A percentile compares a stretch with the other conserved stretches of the same genome.
phyloP scores from a whole-genome alignment of 2,888 invertebrate genomes.

The Tenthredo mesomela region DNA sequence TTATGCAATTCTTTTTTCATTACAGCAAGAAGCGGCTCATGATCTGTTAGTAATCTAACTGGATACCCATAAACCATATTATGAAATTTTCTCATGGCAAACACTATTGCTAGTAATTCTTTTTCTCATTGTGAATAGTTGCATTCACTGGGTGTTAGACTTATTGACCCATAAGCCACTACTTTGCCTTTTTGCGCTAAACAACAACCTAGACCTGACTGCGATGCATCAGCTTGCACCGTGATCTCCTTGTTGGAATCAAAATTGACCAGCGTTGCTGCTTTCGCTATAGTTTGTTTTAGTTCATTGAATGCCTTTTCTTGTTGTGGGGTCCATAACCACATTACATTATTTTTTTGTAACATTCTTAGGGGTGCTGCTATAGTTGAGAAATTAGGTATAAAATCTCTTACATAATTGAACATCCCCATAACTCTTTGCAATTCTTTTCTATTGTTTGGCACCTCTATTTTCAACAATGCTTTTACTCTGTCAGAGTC shows the following conservation, averaged over 20 bases:
- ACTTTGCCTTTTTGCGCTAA: constrained; percentile 56
- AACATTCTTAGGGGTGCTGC: constrained; percentile 56
- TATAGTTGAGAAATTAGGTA: constrained; percentile 57
- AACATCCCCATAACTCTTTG: constrained; percentile 58
- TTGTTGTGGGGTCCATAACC: constrained; percentile 58
- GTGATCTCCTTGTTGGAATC: constrained; percentile 55
- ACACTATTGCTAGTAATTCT: constrained; percentile 53
- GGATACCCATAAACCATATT: constrained; percentile 42
- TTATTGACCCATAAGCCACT: constrained; percentile 56
- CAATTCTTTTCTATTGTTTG: constrained; percentile 56
- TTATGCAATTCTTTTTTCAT: constrained; percentile 42
- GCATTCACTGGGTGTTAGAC: constrained; percentile 53
- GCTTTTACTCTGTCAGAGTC: constrained; percentile 53
- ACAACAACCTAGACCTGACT: constrained; percentile 57
- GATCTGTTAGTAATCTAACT: constrained; percentile 37
- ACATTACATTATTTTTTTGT: constrained; percentile 55
- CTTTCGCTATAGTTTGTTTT: constrained; percentile 53
- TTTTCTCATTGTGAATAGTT: constrained; percentile 57
- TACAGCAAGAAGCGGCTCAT: constrained; percentile 42
- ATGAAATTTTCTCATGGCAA: constrained; percentile 47
- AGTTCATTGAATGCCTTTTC: constrained; percentile 52
- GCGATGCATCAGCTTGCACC: constrained; percentile 56
- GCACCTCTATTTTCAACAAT: constrained; percentile 50
- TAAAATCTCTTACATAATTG: constrained; percentile 59
- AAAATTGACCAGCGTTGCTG: constrained; percentile 55